Base-by-base conservation (phyloP, 2,888 invertebrate species). In the Erebia aethiops region DNA sequence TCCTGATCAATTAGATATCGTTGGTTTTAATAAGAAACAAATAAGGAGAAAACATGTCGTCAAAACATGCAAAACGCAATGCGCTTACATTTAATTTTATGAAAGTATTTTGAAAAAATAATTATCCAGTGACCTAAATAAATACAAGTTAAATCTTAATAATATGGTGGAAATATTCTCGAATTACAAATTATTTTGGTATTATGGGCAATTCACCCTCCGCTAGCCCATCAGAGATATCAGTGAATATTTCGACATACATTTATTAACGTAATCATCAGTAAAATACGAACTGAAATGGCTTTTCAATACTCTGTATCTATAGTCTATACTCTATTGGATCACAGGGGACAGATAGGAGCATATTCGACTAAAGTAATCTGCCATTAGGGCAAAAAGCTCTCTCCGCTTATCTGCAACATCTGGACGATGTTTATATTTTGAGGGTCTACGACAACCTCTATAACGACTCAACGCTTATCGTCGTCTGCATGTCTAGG, bases 371-470 rank as follows among this genome's bases (percentile, higher is more conserved):
- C 82, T 87, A 79, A 82, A 89, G 89, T 90, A 92, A 92, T 91
- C 89, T 89, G 86, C 88, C 88, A 92, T 92, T 92, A 92, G 86
- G 87, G 83, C 86, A 88, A 90, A 91, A 90, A 89, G 88, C 91
- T 88, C 85, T 87, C 85, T 78, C 80, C 86, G 83, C 88, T 91
- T 91, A 92, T 92, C 92, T 90, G 87, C 84, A 82, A 90, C 92
- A 92, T 91, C 92, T 92, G 92, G 87, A 83, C 87, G 87, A 89
- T 91, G 92, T 92, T 91, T 91, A 92, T 91, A 91, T 90, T 92
- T 91, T 87, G 88, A 90, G 90, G 90, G 89, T 87, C 88, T 82
- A 85, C 87, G 87, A 87, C 89, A 90, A 90, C 92, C 92, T 91
- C 87, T 90, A 84, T 92, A 92, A 92, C 88, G 91, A 91, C 88